A percentile compares a stretch with the other conserved stretches of the same genome.
These are phyloP conservation scores for Hystrix cristata DNA, from an alignment of 2,113 vertebrate genomes.

Conservation along the genomic window DNA sequence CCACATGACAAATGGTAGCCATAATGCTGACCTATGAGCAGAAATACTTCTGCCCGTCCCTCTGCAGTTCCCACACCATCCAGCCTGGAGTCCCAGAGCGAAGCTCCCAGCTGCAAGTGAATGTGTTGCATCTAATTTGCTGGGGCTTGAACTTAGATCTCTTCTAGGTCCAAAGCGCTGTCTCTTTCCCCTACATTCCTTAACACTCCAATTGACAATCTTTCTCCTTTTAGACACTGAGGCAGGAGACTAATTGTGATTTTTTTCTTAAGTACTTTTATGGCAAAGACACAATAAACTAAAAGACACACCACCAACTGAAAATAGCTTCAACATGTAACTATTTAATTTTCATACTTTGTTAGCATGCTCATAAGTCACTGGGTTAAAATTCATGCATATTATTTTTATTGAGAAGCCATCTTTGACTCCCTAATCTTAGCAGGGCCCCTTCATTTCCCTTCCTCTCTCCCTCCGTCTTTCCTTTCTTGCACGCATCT, in stretches of 20 bases:
- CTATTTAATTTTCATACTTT: neutral
- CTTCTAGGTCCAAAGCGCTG: neutral
- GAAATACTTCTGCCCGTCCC: neutral
- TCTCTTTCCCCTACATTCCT: neutral
- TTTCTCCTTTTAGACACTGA: slow-evolving; percentile 39
- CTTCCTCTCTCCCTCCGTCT: fast-evolving
- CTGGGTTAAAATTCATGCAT: neutral
- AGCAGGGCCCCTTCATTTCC: no score
- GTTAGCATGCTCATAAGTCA: neutral
- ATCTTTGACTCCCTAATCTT: no score
- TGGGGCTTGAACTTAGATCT: neutral
- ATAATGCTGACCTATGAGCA: no score
- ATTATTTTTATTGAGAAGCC: neutral
- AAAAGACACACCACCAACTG: neutral
- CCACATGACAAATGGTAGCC: neutral
- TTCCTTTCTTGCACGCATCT: neutral
- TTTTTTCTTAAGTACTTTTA: neutral
- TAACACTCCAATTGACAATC: fast-evolving
- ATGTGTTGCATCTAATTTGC: neutral
- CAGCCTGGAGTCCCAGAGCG: fast-evolving
- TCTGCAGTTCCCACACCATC: neutral
- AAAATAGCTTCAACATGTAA: neutral
- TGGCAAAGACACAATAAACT: neutral
- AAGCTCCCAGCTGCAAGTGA: neutral
- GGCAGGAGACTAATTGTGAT: neutral